phyloP scores from a whole-genome alignment of 2,797 vertebrate genomes.

The Tokudaia tokunoshimensis region DNA sequence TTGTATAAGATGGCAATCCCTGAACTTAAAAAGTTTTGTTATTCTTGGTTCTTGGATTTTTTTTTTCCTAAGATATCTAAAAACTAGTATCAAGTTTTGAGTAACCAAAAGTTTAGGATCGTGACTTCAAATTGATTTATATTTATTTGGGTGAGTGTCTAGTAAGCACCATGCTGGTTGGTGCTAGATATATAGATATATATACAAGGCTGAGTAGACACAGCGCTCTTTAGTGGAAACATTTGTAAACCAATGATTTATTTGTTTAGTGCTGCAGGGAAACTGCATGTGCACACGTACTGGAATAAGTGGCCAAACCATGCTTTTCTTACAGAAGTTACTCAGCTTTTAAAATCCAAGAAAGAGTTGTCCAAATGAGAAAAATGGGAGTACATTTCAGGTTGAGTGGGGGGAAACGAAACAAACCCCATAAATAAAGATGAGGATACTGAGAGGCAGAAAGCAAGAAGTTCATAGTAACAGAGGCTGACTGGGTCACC shows the following conservation, averaged over 20 bases:
- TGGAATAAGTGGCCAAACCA: background rate
- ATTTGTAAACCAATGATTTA: background rate
- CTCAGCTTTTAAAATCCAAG: conserved; percentile 28
- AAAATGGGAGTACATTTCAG: background rate
- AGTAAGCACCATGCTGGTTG: background rate
- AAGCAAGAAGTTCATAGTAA: conserved; percentile 38
- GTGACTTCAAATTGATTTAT: background rate
- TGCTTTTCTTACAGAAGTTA: background rate
- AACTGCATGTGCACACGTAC: background rate
- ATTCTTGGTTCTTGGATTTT: background rate
- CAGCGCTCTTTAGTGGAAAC: background rate
- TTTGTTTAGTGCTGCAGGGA: background rate
- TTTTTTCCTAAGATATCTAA: background rate
- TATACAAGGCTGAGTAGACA: background rate
- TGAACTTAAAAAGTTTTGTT: conserved; percentile 41
- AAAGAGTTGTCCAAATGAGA: background rate
- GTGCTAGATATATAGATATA: too few relatives aligned
- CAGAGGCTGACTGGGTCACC: background rate
- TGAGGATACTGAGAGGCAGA: background rate
- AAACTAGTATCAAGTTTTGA: conserved; percentile 1
- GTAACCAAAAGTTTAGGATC: conserved; percentile 10
- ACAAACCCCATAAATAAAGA: background rate
- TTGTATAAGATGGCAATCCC: conserved; percentile 30
- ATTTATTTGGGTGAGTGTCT: conserved; percentile 3
- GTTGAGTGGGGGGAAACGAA: background rate